Evolutionary conservation across 2,113 vertebrate genomes (phyloP).

Genomic region (Lutjanus erythropterus): DNA sequence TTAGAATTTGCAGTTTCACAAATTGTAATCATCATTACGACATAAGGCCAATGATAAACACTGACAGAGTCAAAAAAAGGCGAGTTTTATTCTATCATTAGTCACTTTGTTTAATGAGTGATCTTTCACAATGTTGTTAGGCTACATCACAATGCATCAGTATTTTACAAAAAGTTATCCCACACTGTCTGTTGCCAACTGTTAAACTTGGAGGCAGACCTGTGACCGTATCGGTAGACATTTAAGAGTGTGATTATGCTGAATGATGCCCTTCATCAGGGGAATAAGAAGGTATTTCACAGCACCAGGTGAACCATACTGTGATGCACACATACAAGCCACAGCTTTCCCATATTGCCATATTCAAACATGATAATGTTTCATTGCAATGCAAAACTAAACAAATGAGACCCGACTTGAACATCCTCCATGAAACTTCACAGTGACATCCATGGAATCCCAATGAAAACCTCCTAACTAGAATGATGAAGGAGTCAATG

Average conservation of each 20-base stretch:
- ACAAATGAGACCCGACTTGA: too few relatives aligned
- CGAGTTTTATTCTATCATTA: background rate
- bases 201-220: background rate
- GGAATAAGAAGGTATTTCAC: background rate
- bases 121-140: background rate
- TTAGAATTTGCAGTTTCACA: background rate
- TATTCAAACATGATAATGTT: too few relatives aligned
- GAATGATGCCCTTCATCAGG: background rate
- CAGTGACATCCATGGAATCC: too few relatives aligned
- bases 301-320: background rate
- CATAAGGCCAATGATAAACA: background rate
- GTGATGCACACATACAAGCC: background rate
- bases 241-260: background rate
- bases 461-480: too few relatives aligned
- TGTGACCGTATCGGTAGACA: background rate
- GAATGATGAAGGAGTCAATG: too few relatives aligned
- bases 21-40: background rate
- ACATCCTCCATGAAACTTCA: too few relatives aligned
- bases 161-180: too few relatives aligned
- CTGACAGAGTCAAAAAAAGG: too few relatives aligned
- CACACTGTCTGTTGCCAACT: background rate
- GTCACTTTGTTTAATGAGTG: too few relatives aligned
- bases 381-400: too few relatives aligned
- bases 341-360: conserved; percentile 2
- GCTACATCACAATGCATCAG: too few relatives aligned